A percentile compares a stretch with the other conserved stretches of the same genome.
phyloP scores from a whole-genome alignment of 2,888 invertebrate species.

The Ophraella communa region DNA sequence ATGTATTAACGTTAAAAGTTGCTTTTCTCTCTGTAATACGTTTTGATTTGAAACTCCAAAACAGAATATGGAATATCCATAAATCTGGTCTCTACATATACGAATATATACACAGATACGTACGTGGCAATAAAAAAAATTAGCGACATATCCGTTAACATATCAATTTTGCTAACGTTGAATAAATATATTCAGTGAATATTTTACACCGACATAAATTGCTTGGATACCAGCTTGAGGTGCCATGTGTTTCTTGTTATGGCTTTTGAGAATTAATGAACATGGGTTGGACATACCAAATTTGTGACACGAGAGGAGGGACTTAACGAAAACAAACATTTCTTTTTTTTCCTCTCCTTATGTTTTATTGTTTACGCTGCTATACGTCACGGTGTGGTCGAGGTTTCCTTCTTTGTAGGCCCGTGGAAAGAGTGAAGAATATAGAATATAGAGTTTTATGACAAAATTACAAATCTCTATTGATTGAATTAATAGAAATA shows the following conservation, averaged over 20 bases:
- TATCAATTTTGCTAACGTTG: slow-evolving; percentile 27
- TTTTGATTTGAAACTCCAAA: neutral
- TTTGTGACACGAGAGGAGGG: slow-evolving; percentile 26
- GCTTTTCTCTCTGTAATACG: neutral
- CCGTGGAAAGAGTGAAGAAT: too few relatives aligned
- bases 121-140: slow-evolving; percentile 15
- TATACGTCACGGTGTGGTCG: neutral
- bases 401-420: slow-evolving; percentile 4
- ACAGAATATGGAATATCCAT: slow-evolving; percentile 6
- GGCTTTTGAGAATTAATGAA: slow-evolving; percentile 28
- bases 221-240: slow-evolving; percentile 24
- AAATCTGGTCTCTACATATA: neutral
- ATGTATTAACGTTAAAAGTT: neutral
- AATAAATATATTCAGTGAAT: slow-evolving; percentile 26
- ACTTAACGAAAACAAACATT: slow-evolving; percentile 21
- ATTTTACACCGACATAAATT: slow-evolving; percentile 30
- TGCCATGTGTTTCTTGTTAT: slow-evolving; percentile 31
- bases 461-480: too few relatives aligned
- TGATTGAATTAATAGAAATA: too few relatives aligned
- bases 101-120: too few relatives aligned
- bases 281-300: slow-evolving; percentile 24
- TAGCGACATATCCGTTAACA: slow-evolving; percentile 21
- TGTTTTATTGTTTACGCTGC: slow-evolving; percentile 9
- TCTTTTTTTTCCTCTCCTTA: too few relatives aligned
- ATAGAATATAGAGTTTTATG: too few relatives aligned